phyloP scores from a whole-genome alignment of 2,797 vertebrate species.

The Centropyge bicolor region DNA sequence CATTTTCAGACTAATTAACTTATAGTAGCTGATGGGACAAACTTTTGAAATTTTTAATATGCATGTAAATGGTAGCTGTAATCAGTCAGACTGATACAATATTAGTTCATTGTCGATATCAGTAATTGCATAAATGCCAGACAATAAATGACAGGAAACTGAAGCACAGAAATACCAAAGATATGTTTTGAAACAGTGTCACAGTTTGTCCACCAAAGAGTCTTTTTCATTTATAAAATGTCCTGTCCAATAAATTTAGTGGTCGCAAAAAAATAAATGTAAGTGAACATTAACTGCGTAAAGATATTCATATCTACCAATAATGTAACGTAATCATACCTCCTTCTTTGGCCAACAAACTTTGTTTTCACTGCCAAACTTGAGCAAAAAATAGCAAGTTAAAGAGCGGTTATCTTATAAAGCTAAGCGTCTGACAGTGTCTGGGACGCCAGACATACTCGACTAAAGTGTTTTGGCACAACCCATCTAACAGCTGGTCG shows the following conservation, averaged over 20 bases:
- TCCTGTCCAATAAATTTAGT: too few relatives aligned
- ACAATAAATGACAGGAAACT: background rate
- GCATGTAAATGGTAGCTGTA: background rate
- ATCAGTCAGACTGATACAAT: background rate
- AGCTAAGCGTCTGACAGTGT: background rate
- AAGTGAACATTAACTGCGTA: background rate
- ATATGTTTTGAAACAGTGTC: background rate
- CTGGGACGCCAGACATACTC: conserved; percentile 8
- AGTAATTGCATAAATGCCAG: background rate
- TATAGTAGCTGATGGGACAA: background rate
- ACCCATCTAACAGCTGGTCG: background rate
- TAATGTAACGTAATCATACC: background rate
- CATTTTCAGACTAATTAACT: background rate
- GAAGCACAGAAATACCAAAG: background rate
- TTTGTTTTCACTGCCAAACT: background rate
- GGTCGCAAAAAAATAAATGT: background rate
- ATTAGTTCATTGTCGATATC: background rate
- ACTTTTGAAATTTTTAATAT: background rate
- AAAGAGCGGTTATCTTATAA: background rate
- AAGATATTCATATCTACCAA: background rate
- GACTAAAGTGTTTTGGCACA: background rate
- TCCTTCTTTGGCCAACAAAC: conserved; percentile 3
- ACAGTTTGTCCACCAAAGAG: background rate
- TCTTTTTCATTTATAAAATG: background rate
- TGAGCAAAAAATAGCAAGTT: background rate